Evolutionary conservation across 2,888 invertebrate species (phyloP).

Genomic region (Eremobia ochroleuca): DNA sequence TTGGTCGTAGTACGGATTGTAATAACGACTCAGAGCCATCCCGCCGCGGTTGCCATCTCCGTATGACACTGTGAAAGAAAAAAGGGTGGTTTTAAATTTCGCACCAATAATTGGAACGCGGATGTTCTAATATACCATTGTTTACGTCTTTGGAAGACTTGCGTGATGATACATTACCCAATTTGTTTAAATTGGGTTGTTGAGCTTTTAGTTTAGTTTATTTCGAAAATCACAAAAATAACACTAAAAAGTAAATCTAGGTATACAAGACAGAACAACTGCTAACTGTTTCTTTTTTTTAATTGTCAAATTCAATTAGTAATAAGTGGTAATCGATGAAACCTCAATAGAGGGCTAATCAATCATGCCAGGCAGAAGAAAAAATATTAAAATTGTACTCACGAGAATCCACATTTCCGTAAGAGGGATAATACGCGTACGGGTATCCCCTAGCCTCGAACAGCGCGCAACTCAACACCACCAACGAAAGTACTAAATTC

Average conservation of each 20-base stretch:
- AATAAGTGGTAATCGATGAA: background rate
- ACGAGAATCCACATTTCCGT: slow-evolving; percentile 86
- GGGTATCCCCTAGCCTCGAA: slow-evolving; percentile 82
- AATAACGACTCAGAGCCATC: slow-evolving; percentile 86
- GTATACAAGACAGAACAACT: background rate
- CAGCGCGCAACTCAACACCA: slow-evolving; percentile 78
- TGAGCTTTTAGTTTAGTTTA: no score
- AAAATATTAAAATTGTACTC: slow-evolving; percentile 70
- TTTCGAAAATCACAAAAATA: background rate
- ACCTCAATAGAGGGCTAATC: background rate
- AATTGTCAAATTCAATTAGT: background rate
- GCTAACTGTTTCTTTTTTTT: background rate
- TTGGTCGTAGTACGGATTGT: slow-evolving; percentile 85
- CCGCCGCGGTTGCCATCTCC: slow-evolving; percentile 86
- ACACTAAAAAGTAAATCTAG: no score
- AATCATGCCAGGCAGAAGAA: background rate
- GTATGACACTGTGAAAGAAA: slow-evolving; percentile 80
- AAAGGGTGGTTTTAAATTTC: background rate
- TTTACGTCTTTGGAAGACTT: background rate
- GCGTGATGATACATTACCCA: background rate
- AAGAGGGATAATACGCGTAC: slow-evolving; percentile 81
- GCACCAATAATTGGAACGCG: background rate
- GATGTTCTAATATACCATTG: background rate
- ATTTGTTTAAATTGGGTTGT: background rate
- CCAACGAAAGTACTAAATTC: slow-evolving; percentile 76